phyloP scores from a whole-genome alignment of 2,888 invertebrate species.

The Shargacucullia verbasci region DNA sequence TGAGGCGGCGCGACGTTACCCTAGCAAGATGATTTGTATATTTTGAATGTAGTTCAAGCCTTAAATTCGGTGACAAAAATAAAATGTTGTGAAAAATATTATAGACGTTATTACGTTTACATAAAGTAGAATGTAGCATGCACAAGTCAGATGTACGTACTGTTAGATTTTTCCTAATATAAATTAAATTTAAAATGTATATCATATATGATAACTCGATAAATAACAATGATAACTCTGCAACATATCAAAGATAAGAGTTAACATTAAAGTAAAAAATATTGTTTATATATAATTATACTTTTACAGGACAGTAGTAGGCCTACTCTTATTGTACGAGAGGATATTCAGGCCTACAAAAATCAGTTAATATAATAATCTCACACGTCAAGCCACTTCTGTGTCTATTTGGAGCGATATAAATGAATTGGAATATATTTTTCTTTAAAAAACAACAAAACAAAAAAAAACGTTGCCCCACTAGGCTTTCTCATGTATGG shows the following conservation, averaged over 20 bases:
- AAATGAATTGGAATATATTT: no score
- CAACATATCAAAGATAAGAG: conserved; percentile 21
- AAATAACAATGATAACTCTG: conserved; percentile 35
- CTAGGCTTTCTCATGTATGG: no score
- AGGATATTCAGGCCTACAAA: neutral
- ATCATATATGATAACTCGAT: conserved; percentile 2
- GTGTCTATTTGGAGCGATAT: no score
- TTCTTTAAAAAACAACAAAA: no score
- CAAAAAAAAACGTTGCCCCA: no score
- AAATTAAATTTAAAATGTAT: conserved; percentile 21
- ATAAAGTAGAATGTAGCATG: conserved; percentile 34
- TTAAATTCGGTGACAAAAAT: conserved; percentile 15
- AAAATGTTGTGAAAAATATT: conserved; percentile 21
- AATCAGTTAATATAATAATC: neutral
- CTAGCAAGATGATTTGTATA: conserved; percentile 5
- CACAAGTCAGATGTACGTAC: conserved; percentile 22
- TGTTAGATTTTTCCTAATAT: conserved; percentile 29
- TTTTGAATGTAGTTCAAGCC: conserved; percentile 30
- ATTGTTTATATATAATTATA: neutral
- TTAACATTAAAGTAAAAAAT: no score
- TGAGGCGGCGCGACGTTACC: conserved; percentile 47
- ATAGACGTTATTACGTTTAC: conserved; percentile 19
- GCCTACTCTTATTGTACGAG: no score
- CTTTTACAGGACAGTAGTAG: neutral
- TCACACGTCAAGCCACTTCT: no score